phyloP scores from a whole-genome alignment of 2,113 vertebrate genomes.

The Epinephelus fuscoguttatus region DNA sequence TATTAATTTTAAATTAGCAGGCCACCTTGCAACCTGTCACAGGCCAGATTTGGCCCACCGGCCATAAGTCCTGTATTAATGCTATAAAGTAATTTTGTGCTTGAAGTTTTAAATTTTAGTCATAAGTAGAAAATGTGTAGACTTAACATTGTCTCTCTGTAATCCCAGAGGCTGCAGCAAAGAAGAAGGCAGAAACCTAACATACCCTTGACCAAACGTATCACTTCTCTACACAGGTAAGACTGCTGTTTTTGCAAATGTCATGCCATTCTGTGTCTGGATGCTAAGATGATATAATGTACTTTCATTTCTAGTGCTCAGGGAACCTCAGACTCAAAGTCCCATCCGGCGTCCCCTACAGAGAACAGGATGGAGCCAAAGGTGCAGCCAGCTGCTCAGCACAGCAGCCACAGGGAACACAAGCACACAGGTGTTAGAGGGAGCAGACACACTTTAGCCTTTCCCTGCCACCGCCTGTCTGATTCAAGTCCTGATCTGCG shows the following conservation, averaged over 20 bases:
- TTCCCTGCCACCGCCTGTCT: constrained; percentile 6
- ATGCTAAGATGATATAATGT: neutral
- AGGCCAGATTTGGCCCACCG: too few species aligned
- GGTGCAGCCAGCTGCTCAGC: constrained; percentile 30
- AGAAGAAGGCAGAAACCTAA: constrained; percentile 65
- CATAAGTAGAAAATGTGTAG: neutral
- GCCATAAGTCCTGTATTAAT: neutral
- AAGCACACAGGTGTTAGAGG: constrained; percentile 14
- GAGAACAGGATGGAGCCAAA: constrained; percentile 24
- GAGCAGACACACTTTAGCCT: constrained; percentile 32
- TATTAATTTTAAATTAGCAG: too few species aligned
- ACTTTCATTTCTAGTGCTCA: constrained; percentile 49
- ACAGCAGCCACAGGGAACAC: constrained; percentile 18
- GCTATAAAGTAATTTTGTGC: neutral
- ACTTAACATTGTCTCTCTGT: constrained; percentile 8
- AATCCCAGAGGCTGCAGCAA: constrained; percentile 56
- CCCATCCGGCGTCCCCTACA: neutral
- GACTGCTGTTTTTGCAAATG: neutral
- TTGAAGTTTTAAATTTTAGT: neutral
- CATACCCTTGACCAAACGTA: constrained; percentile 28
- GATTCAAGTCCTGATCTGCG: constrained; percentile 19
- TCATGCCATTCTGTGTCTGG: neutral
- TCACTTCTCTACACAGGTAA: constrained; percentile 57
- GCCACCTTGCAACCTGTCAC: too few species aligned
- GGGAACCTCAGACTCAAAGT: constrained; percentile 31